Percentiles rank a stretch among this genome's conserved stretches.
Conservation (phyloP, 1,140 invertebrate genomes). For the Papilio polytes region DNA sequence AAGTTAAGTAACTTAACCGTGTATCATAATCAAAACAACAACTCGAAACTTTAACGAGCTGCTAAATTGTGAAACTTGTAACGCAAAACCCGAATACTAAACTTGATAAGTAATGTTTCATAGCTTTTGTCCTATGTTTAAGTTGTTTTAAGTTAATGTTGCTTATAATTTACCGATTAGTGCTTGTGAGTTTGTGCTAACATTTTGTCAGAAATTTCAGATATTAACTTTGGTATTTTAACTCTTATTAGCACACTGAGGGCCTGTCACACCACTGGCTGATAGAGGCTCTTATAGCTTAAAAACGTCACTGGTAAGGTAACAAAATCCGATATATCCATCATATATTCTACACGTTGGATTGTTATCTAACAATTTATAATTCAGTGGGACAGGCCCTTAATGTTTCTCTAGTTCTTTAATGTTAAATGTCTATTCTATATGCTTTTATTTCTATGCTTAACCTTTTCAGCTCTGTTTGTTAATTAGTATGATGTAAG, state of each 20-base stretch:
- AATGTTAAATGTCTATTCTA: neutral
- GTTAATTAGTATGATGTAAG: no score
- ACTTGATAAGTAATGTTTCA: conserved; percentile 5
- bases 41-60: neutral
- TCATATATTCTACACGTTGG: no score
- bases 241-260: no score
- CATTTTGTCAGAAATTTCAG: neutral
- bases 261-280: no score
- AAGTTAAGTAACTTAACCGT: neutral
- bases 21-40: conserved; percentile 13
- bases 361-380: no score
- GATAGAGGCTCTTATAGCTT: no score
- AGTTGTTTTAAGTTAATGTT: neutral
- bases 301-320: no score
- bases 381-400: no score
- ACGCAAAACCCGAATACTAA: neutral
- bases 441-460: neutral
- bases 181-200: neutral
- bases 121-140: neutral
- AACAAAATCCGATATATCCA: no score
- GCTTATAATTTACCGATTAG: neutral
- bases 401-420: neutral
- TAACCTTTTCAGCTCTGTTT: no score
- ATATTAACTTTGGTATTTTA: no score
- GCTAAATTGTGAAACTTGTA: conserved; percentile 8